Conservation (phyloP, 2,888 invertebrate species). For the Dicranocentrus wangi region DNA sequence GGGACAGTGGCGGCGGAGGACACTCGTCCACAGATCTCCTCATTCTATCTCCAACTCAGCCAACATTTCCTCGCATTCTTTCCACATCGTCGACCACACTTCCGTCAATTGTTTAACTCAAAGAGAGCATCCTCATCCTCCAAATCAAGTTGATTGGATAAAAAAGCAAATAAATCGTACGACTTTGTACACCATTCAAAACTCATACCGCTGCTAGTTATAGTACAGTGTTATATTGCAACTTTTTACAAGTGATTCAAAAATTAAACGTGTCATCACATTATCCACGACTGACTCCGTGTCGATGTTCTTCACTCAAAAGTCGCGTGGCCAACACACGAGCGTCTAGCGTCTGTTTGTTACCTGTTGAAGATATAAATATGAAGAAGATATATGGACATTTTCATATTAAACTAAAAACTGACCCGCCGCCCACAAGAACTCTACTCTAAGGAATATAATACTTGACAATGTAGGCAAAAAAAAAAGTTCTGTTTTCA, state of each 20-base stretch:
- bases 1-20: conserved; percentile 37
- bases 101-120: conserved; percentile 55
- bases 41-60: conserved; percentile 53
- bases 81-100: conserved; percentile 56
- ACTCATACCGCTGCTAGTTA: background rate
- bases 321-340: too few species aligned
- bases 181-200: background rate
- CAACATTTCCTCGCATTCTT: conserved; percentile 49
- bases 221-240: too few species aligned
- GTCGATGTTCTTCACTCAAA: too few species aligned
- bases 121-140: background rate
- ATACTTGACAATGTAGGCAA: too few species aligned
- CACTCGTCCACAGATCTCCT: conserved; percentile 55
- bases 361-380: too few species aligned
- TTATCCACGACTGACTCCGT: too few species aligned
- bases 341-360: too few species aligned
- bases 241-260: background rate
- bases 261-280: background rate
- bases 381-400: too few species aligned
- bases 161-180: background rate
- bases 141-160: background rate
- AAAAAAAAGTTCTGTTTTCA: too few species aligned
- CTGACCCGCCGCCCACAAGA: too few species aligned
- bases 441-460: too few species aligned
- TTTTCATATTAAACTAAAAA: too few species aligned